phyloP scores from a whole-genome alignment of 2,113 vertebrate genomes.

The Notothenia coriiceps region DNA sequence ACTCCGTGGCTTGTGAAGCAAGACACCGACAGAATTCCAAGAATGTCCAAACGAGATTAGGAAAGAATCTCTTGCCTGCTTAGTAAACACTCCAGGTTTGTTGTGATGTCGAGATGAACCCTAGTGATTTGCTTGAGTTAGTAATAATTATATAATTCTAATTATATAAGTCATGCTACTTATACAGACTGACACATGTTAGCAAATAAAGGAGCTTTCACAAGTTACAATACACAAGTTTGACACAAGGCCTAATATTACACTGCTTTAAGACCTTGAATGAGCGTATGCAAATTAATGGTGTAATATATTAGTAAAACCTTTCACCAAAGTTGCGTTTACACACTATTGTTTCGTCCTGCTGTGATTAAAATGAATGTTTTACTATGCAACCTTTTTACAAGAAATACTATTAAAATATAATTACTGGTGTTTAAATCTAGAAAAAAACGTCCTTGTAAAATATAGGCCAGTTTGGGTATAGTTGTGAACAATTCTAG shows the following conservation, averaged over 20 bases:
- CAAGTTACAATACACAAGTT: too few species aligned
- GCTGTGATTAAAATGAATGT: background rate
- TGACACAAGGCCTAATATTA: background rate
- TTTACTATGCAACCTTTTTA: background rate
- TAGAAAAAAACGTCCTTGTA: conserved; percentile 19
- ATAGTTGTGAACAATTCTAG: conserved; percentile 23
- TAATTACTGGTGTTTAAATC: background rate
- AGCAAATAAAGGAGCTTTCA: background rate
- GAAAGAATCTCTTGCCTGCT: conserved; percentile 41
- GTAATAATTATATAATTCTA: conserved; percentile 24
- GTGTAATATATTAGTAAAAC: background rate
- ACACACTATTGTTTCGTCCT: background rate
- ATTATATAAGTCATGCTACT: conserved; percentile 8
- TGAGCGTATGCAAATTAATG: background rate
- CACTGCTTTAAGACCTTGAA: background rate
- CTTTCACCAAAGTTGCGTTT: background rate
- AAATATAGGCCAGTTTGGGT: conserved; percentile 45
- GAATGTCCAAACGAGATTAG: conserved; percentile 48
- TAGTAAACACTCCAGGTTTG: conserved; percentile 42
- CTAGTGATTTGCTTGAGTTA: conserved; percentile 31
- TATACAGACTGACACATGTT: background rate
- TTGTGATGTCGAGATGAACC: conserved; percentile 20
- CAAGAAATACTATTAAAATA: background rate
- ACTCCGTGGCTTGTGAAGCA: conserved; percentile 48
- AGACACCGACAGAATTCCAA: conserved; percentile 64